A percentile compares a stretch with the other conserved stretches of the same genome.
phyloP scores from a whole-genome alignment of 2,797 vertebrate genomes.

The Danio jaintianensis region DNA sequence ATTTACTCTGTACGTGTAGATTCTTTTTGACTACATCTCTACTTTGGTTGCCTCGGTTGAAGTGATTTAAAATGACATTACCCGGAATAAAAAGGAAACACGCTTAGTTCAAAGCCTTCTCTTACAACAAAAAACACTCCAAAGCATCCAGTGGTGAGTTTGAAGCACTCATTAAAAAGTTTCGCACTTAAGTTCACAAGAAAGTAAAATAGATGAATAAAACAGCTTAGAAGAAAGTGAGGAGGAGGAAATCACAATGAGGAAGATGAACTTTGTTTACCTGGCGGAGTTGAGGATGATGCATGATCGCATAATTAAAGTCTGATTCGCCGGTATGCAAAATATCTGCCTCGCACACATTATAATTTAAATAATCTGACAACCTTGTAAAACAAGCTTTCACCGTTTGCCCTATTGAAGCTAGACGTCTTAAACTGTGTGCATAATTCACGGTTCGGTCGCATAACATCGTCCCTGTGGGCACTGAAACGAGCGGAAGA shows the following conservation, averaged over 20 bases:
- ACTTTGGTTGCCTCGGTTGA: background rate
- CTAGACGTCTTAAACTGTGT: constrained; percentile 36
- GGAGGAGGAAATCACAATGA: background rate
- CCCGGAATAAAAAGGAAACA: background rate
- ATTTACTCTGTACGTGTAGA: constrained; percentile 2
- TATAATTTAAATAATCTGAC: constrained; percentile 53
- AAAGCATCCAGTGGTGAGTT: background rate
- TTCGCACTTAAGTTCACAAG: background rate
- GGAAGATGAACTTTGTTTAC: constrained; percentile 32
- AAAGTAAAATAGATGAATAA: background rate
- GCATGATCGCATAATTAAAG: constrained; percentile 55
- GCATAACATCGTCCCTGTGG: constrained; percentile 39
- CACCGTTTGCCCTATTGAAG: constrained; percentile 38
- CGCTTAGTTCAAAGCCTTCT: constrained; percentile 5
- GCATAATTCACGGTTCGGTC: constrained; percentile 34
- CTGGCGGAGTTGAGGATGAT: background rate
- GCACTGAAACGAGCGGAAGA: background rate
- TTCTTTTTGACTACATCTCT: constrained; percentile 12
- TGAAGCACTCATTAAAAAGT: constrained; percentile 6
- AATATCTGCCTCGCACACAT: constrained; percentile 50
- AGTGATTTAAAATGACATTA: background rate
- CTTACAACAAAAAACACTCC: constrained; percentile 11
- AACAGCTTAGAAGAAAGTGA: background rate
- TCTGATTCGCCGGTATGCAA: constrained; percentile 50
- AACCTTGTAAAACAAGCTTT: constrained; percentile 50